Evolutionary conservation across 1,140 invertebrate species (phyloP).

Genomic region (Campodea augens): DNA sequence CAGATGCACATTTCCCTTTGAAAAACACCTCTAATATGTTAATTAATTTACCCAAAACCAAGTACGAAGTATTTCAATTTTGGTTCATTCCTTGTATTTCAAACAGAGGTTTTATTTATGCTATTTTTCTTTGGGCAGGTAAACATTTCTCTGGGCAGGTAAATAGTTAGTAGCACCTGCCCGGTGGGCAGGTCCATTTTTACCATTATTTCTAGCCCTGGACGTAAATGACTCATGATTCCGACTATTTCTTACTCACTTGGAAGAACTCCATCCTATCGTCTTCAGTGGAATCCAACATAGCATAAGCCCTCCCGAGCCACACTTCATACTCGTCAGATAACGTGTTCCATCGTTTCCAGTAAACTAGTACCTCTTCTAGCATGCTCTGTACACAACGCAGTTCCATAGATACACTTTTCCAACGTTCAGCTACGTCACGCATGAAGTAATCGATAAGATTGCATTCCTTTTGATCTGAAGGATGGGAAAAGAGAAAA

Average conservation of each 20-base stretch:
- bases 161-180: too few species aligned
- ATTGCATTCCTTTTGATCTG: constrained; percentile 48
- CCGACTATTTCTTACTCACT: constrained; percentile 17
- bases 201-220: too few species aligned
- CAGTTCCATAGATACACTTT: constrained; percentile 69
- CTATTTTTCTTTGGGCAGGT: too few species aligned
- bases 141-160: too few species aligned
- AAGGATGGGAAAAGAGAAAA: constrained; percentile 12
- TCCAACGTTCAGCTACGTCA: constrained; percentile 73
- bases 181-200: too few species aligned
- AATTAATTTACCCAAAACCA: too few species aligned
- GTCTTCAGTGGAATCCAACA: constrained; percentile 55
- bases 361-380: constrained; percentile 71
- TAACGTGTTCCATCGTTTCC: constrained; percentile 59
- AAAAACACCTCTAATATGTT: too few species aligned
- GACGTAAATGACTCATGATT: too few species aligned
- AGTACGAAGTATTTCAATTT: too few species aligned
- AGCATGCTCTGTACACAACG: constrained; percentile 72
- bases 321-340: constrained; percentile 56
- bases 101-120: too few species aligned
- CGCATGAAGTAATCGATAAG: constrained; percentile 66
- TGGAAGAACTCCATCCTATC: constrained; percentile 59
- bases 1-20: too few species aligned
- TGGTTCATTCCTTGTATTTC: too few species aligned
- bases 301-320: constrained; percentile 57